phyloP scores from a whole-genome alignment of 1,140 invertebrate species.

The Drosophila dunni region DNA sequence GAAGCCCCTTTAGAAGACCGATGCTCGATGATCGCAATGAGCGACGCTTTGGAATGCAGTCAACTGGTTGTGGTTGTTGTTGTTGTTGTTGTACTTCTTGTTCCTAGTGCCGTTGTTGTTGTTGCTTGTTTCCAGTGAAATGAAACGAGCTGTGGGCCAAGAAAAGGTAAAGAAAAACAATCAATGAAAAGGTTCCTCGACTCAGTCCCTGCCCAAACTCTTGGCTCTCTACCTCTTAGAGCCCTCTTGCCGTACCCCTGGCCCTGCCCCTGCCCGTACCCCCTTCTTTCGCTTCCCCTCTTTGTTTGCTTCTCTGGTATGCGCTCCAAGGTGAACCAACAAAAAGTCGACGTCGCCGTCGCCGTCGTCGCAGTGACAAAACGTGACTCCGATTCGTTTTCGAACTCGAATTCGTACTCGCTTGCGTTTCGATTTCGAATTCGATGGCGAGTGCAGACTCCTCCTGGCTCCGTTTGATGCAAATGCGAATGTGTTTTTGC shows the following conservation, averaged over 20 bases:
- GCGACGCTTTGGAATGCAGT: conserved; percentile 76
- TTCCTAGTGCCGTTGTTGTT: conserved; percentile 19
- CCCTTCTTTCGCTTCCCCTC: neutral
- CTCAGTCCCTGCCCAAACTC: conserved; percentile 30
- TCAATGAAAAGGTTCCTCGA: conserved; percentile 72
- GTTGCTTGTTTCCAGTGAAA: conserved; percentile 68
- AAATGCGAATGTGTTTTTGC: conserved; percentile 31
- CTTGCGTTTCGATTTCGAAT: neutral
- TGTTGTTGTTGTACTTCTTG: conserved; percentile 16
- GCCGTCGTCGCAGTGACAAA: conserved; percentile 27
- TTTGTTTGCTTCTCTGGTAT: conserved; percentile 36
- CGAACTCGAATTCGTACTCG: neutral
- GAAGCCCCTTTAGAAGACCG: conserved; percentile 21
- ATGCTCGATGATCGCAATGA: conserved; percentile 62
- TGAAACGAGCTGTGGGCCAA: conserved; percentile 42
- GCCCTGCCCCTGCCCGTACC: neutral
- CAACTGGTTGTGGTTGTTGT: conserved; percentile 41
- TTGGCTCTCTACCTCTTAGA: neutral
- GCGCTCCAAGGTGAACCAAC: conserved; percentile 51
- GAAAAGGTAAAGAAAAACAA: conserved; percentile 63
- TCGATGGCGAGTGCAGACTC: neutral
- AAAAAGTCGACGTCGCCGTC: conserved; percentile 40
- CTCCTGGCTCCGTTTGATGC: conserved; percentile 25
- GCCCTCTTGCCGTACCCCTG: neutral
- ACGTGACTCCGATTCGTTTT: conserved; percentile 36